These are phyloP conservation scores for Leguminivora glycinivorella DNA, from an alignment of 1,140 invertebrate genomes.

Conservation along the genomic window DNA sequence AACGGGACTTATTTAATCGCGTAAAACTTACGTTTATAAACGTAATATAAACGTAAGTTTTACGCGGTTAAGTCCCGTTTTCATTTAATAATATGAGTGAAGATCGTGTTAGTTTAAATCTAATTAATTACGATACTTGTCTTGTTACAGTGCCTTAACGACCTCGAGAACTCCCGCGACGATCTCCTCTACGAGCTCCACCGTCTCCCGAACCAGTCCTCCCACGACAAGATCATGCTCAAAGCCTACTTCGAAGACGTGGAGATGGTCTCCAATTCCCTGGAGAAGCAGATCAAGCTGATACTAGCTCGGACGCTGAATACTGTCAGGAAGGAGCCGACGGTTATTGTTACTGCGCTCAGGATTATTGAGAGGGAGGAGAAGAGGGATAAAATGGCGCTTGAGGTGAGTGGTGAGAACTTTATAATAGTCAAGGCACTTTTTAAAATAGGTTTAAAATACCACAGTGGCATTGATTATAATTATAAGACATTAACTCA, in stretches of 20 bases:
- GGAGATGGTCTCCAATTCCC: slow-evolving; percentile 91
- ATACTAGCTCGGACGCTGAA: slow-evolving; percentile 94
- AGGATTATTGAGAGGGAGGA: slow-evolving; percentile 98
- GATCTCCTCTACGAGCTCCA: slow-evolving; percentile 97
- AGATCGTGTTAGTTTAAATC: too few relatives aligned
- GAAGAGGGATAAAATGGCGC: slow-evolving; percentile 90
- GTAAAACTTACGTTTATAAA: too few relatives aligned
- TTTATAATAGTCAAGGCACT: neutral
- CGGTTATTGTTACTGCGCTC: slow-evolving; percentile 96
- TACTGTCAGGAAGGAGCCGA: slow-evolving; percentile 96
- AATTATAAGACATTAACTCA: too few relatives aligned
- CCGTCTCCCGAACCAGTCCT: slow-evolving; percentile 94
- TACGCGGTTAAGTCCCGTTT: too few relatives aligned
- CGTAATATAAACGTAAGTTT: too few relatives aligned
- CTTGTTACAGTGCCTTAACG: slow-evolving; percentile 87
- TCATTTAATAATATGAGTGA: too few relatives aligned
- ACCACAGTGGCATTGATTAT: too few relatives aligned
- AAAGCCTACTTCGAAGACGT: slow-evolving; percentile 98
- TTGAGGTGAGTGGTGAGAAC: slow-evolving; percentile 76
- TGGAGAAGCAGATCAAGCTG: slow-evolving; percentile 95
- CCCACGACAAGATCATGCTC: slow-evolving; percentile 93
- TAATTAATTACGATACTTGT: neutral
- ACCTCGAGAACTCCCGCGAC: slow-evolving; percentile 97
- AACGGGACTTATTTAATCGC: too few relatives aligned
- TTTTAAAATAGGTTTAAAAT: too few relatives aligned